Percentiles rank a stretch among this genome's conserved stretches.
phyloP scores from a whole-genome alignment of 2,888 invertebrate species.

The Drosophila lutescens region DNA sequence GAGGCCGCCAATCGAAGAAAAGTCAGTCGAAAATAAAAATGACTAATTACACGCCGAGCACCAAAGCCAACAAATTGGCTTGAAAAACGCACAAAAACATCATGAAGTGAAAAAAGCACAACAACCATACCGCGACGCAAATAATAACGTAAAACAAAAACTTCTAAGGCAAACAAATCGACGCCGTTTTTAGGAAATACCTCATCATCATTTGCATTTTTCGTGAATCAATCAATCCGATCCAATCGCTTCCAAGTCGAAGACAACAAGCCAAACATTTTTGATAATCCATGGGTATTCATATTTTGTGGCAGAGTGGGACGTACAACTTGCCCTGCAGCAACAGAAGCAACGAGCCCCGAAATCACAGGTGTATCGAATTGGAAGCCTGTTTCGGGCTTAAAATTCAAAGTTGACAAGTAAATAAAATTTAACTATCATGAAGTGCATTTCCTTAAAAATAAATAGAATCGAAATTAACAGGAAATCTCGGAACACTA shows the following conservation, averaged over 20 bases:
- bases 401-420: neutral
- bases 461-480: neutral
- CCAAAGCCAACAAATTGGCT: slow-evolving; percentile 67
- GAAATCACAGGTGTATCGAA: slow-evolving; percentile 5
- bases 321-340: slow-evolving; percentile 26
- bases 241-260: slow-evolving; percentile 45
- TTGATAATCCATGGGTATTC: slow-evolving; percentile 34
- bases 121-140: slow-evolving; percentile 54
- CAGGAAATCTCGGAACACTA: neutral
- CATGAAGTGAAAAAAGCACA: slow-evolving; percentile 45
- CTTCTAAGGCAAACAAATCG: slow-evolving; percentile 51
- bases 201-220: slow-evolving; percentile 69
- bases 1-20: slow-evolving; percentile 61
- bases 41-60: slow-evolving; percentile 71
- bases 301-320: slow-evolving; percentile 19
- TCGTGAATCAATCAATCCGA: slow-evolving; percentile 75
- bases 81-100: slow-evolving; percentile 55
- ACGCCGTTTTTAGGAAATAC: slow-evolving; percentile 65
- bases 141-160: slow-evolving; percentile 42
- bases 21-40: slow-evolving; percentile 69
- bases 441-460: neutral
- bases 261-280: slow-evolving; percentile 47
- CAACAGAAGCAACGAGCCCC: slow-evolving; percentile 1
- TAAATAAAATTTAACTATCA: neutral
- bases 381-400: neutral